Percentiles rank a stretch among this genome's conserved stretches.
These are phyloP conservation scores for Laticauda colubrina DNA, from an alignment of 2,113 vertebrate species.

Conservation along the genomic window DNA sequence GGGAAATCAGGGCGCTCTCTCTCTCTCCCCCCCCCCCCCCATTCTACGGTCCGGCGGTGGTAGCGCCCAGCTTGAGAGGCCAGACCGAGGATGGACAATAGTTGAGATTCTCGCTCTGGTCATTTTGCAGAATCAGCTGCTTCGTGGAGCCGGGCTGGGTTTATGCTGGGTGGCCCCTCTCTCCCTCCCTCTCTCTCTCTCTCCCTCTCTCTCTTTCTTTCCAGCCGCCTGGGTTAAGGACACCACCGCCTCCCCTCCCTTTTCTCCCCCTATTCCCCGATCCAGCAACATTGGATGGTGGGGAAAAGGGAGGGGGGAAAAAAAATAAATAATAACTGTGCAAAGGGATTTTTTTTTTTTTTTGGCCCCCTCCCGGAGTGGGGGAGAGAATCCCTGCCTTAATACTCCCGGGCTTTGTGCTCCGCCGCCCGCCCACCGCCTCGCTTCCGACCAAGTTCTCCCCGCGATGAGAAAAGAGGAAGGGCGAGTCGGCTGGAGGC, in stretches of 20 bases:
- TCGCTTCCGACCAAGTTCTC: neutral
- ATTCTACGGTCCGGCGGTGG: neutral
- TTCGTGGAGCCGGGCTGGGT: neutral
- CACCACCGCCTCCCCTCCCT: no score
- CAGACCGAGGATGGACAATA: neutral
- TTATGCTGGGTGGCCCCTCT: neutral
- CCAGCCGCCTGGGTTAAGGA: neutral
- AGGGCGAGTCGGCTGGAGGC: neutral
- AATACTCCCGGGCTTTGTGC: neutral
- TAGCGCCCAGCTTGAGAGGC: neutral
- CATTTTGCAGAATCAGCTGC: constrained; percentile 21
- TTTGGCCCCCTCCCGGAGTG: no score
- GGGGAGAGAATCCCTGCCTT: neutral
- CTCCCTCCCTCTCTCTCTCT: no score
- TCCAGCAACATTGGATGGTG: neutral
- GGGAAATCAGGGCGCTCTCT: neutral
- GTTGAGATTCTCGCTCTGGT: neutral
- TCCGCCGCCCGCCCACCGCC: neutral
- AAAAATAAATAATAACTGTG: neutral
- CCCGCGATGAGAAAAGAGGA: neutral
- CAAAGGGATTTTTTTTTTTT: neutral
- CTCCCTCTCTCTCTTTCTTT: neutral
- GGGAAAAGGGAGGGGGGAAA: neutral
- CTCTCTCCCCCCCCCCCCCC: no score
- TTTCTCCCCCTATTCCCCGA: neutral